Evolutionary conservation across 1,140 invertebrate species (phyloP), one percentile per base, ranked within the genome.

Genomic region (Lethocerus indicus): DNA sequence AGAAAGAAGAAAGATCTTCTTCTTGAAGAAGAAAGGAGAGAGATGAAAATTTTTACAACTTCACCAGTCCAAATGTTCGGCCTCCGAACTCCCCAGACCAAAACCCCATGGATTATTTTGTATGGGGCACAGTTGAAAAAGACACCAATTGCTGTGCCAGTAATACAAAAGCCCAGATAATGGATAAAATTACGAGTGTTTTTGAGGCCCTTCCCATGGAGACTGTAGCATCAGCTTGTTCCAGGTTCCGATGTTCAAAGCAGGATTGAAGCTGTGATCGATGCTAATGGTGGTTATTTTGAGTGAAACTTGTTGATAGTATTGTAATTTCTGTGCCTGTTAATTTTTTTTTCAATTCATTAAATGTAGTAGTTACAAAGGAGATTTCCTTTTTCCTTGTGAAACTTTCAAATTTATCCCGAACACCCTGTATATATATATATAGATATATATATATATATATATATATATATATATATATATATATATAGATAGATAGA

Each of bases 361-460:
- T 40, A 9, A 40, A 40, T 40, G 14, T 9, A 9, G 21, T 40
- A 40, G 6, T 40, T 6, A 40, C 37, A 6, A 40, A 13, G 16
- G 20, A 37, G 39, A 23, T 47, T 39, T 24, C 32, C 23, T 23
- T 51, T 51, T 47, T 47, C 46, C n/a, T 47, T 27, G 25, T 13
- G n/a, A 18, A 40, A 9, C 37, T 40, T 9, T 9, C 37, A 40
- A 40, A 9, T 9, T 40, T 18, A 40, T 40, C 16, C 16, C 37
- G 6, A 9, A 40, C 37, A 9, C 7, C 21, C 6, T 12, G 37
- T 40, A 9, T 18, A 40, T 9, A 40, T 40, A 16, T 16, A 32
- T 9, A 32, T 32, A n/a, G n/a, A n/a, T n/a, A n/a, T n/a, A n/a
- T n/a, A n/a, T n/a, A n/a, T n/a, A n/a, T n/a, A n/a, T n/a, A n/a